Conservation (phyloP, 2,888 invertebrate genomes). For the Prionchulus punctatus region DNA sequence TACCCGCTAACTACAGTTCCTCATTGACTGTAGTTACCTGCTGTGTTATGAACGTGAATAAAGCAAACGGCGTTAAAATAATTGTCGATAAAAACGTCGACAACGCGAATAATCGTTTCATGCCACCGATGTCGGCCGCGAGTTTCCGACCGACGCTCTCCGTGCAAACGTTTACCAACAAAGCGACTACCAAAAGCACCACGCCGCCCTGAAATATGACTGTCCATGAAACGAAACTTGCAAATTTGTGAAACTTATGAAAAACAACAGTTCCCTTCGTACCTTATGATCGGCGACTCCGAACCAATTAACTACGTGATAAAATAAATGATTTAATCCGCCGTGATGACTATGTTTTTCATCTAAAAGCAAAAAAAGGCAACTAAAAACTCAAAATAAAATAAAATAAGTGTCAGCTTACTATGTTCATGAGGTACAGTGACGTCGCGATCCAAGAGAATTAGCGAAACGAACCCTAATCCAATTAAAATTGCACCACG, state of each 20-base stretch:
- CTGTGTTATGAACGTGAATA: conserved; percentile 32
- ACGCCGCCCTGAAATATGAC: conserved; percentile 37
- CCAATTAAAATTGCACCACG: conserved; percentile 38
- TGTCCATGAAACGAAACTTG: conserved; percentile 18
- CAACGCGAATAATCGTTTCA: conserved; percentile 29
- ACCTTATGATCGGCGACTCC: conserved; percentile 44
- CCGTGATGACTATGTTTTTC: conserved; percentile 37
- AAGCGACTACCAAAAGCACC: conserved; percentile 36
- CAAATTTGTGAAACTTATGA: conserved; percentile 13
- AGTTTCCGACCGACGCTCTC: conserved; percentile 30
- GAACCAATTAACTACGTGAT: conserved; percentile 38
- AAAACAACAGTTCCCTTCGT: conserved; percentile 11
- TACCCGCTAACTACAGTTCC: too few species aligned
- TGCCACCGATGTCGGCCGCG: conserved; percentile 42
- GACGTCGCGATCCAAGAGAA: conserved; percentile 42
- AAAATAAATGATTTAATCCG: conserved; percentile 38
- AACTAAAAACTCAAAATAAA: neutral
- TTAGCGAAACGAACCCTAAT: conserved; percentile 37
- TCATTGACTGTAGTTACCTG: too few species aligned
- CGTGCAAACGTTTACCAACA: conserved; percentile 32
- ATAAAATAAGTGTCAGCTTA: conserved; percentile 24
- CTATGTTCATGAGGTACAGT: conserved; percentile 31
- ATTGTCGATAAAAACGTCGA: conserved; percentile 36
- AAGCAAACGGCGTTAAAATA: conserved; percentile 37
- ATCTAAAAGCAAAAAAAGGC: conserved; percentile 17